Percentiles rank a stretch among this genome's conserved stretches.
Evolutionary conservation across 2,888 invertebrate species (phyloP).

Genomic region (Adelognathus sp.): DNA sequence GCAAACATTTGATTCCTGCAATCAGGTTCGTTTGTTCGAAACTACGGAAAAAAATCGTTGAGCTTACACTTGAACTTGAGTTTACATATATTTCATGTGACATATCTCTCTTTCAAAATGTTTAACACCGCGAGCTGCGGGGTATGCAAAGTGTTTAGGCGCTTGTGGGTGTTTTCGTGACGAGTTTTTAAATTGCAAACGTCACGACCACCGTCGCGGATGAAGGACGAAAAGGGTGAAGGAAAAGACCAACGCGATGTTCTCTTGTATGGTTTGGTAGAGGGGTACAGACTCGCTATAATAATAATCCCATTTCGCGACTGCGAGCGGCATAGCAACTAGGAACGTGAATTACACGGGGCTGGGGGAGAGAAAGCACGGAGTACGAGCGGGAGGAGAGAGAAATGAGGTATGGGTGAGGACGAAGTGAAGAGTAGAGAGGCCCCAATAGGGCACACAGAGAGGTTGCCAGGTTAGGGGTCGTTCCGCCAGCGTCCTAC

Average conservation of each 20-base stretch:
- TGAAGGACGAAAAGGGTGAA: constrained; percentile 4
- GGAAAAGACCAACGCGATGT: constrained; percentile 12
- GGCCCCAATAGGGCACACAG: constrained; percentile 32
- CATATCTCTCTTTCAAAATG: too few relatives aligned
- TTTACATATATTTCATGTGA: too few relatives aligned
- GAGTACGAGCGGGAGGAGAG: too few relatives aligned
- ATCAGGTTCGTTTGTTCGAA: too few relatives aligned
- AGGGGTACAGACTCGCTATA: constrained; percentile 66
- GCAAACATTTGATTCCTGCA: too few relatives aligned
- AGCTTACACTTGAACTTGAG: too few relatives aligned
- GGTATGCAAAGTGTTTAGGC: background rate
- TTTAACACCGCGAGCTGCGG: background rate
- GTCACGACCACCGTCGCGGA: constrained; percentile 19
- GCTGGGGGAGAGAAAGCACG: constrained; percentile 34
- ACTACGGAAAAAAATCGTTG: too few relatives aligned
- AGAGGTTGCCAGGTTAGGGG: constrained; percentile 66
- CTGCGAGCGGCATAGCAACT: constrained; percentile 77
- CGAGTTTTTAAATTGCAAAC: constrained; percentile 51
- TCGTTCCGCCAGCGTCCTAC: constrained; percentile 58
- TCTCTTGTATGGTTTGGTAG: constrained; percentile 20
- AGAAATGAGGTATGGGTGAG: background rate
- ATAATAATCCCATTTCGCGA: constrained; percentile 78
- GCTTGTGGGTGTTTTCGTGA: background rate
- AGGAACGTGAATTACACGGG: constrained; percentile 70
- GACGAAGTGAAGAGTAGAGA: constrained; percentile 39